These are phyloP conservation scores for Papilio glaucus DNA, from an alignment of 1,140 invertebrate genomes.

Conservation along the genomic window DNA sequence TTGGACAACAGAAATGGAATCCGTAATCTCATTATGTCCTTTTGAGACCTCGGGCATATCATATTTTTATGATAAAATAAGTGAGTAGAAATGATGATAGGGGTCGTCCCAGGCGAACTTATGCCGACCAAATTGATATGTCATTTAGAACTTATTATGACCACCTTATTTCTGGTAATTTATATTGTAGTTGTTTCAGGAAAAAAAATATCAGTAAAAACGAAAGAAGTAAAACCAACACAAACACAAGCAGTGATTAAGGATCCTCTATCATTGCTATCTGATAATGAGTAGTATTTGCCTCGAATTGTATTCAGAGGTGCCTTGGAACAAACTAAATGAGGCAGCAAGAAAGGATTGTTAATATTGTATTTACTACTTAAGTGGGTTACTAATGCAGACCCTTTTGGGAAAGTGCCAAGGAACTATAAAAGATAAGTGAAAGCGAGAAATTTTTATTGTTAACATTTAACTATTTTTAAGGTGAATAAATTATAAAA, in stretches of 20 bases:
- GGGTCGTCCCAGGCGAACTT: too few species aligned
- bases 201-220: conserved; percentile 28
- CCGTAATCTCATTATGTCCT: too few species aligned
- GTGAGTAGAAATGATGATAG: too few species aligned
- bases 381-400: background rate
- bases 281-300: conserved; percentile 45
- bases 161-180: too few species aligned
- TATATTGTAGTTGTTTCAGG: conserved; percentile 22
- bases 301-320: background rate
- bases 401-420: background rate
- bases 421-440: background rate
- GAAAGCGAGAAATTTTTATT: conserved; percentile 27
- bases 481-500: too few species aligned
- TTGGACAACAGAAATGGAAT: too few species aligned
- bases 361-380: background rate
- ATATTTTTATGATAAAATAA: too few species aligned
- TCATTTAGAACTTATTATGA: background rate
- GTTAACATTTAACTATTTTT: conserved; percentile 38
- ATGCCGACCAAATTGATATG: too few species aligned
- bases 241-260: conserved; percentile 55
- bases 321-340: background rate
- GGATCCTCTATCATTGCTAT: conserved; percentile 64
- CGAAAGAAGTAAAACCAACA: conserved; percentile 48
- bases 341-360: background rate
- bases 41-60: too few species aligned